Percentiles rank a stretch among this genome's conserved stretches.
These are phyloP conservation scores for Knipowitschia caucasica DNA, from an alignment of 2,797 vertebrate genomes.

Conservation along the genomic window DNA sequence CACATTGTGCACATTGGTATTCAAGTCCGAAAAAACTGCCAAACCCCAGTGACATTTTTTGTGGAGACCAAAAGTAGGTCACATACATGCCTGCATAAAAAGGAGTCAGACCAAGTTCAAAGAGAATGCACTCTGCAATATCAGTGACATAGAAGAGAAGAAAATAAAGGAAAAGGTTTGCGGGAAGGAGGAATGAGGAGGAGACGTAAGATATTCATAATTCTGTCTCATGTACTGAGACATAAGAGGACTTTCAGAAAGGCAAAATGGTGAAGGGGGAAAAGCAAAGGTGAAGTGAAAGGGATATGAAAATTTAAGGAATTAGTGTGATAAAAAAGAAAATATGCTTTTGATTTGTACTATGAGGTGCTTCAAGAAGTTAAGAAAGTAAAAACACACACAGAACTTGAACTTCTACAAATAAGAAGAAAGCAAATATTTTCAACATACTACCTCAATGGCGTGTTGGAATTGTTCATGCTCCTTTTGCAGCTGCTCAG, in stretches of 20 bases:
- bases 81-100: conserved; percentile 44
- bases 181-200: conserved; percentile 5
- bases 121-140: conserved; percentile 40
- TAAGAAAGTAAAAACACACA: neutral
- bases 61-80: conserved; percentile 52
- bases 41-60: conserved; percentile 26
- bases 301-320: neutral
- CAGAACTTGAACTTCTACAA: neutral
- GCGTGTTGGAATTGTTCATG: conserved; percentile 98
- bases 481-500: conserved; percentile 94
- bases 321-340: neutral
- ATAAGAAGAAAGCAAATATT: neutral
- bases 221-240: conserved; percentile 43
- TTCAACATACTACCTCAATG: conserved; percentile 82
- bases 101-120: conserved; percentile 49
- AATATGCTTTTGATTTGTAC: neutral
- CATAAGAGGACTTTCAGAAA: conserved; percentile 16
- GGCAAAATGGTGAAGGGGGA: conserved; percentile 23
- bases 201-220: conserved; percentile 36
- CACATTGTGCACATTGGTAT: conserved; percentile 17
- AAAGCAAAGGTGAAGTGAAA: neutral
- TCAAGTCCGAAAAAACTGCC: conserved; percentile 19
- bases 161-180: conserved; percentile 20
- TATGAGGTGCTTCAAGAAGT: neutral
- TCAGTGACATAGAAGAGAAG: conserved; percentile 24